Conservation (phyloP, 1,140 invertebrate genomes). For the Drosophila arawakana region DNA sequence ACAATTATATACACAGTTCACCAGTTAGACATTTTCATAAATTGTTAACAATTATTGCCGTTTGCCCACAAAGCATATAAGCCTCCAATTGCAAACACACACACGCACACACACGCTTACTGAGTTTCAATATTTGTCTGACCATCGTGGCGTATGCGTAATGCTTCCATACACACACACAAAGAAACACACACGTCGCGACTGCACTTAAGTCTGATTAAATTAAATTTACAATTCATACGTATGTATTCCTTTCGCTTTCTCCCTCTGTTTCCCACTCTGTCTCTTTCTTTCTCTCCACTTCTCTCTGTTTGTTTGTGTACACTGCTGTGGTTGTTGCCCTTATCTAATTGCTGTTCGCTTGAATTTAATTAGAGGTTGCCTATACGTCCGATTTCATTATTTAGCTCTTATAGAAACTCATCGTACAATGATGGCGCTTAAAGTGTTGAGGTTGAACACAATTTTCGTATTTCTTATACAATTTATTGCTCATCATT, state of each 20-base stretch:
- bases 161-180: conserved; percentile 34
- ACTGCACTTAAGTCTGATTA: conserved; percentile 75
- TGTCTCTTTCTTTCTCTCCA: neutral
- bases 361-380: conserved; percentile 48
- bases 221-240: conserved; percentile 81
- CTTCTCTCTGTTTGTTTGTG: conserved; percentile 38
- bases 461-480: conserved; percentile 11
- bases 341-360: conserved; percentile 51
- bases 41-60: conserved; percentile 76
- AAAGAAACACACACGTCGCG: conserved; percentile 43
- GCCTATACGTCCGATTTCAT: neutral
- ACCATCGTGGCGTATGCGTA: conserved; percentile 57
- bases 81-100: conserved; percentile 14
- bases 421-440: neutral
- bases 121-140: conserved; percentile 64
- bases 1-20: conserved; percentile 51
- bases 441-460: conserved; percentile 1
- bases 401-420: neutral
- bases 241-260: conserved; percentile 29
- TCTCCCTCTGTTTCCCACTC: neutral
- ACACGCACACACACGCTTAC: neutral
- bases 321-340: conserved; percentile 17
- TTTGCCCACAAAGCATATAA: conserved; percentile 50
- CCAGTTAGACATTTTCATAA: conserved; percentile 74
- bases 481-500: conserved; percentile 31